phyloP scores from a whole-genome alignment of 1,140 invertebrate genomes.

The Drosophila nebulosa region DNA sequence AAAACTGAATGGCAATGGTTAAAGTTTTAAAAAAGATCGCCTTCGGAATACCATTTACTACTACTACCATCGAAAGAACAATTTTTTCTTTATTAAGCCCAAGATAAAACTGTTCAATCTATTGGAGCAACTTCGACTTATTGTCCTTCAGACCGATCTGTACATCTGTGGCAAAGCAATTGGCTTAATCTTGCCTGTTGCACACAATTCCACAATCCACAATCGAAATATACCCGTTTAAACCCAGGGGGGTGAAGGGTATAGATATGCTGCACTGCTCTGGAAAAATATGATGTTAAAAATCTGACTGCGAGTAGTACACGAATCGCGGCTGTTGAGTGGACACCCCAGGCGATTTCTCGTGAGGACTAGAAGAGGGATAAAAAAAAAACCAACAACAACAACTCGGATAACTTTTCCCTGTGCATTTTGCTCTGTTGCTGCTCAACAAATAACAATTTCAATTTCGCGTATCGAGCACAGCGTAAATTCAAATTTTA shows the following conservation, averaged over 20 bases:
- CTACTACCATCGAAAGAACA: too few relatives aligned
- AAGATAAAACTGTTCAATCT: too few relatives aligned
- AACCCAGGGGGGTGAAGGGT: background rate
- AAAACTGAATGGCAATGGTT: background rate
- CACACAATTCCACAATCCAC: background rate
- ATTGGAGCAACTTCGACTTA: too few relatives aligned
- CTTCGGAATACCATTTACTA: background rate
- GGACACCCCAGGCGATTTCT: constrained; percentile 18
- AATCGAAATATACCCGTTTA: background rate
- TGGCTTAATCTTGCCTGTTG: background rate
- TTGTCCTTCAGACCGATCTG: too few relatives aligned
- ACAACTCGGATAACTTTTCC: constrained; percentile 21
- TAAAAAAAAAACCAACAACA: background rate
- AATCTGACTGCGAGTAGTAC: constrained; percentile 37
- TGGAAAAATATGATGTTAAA: constrained; percentile 34
- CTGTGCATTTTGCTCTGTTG: constrained; percentile 8
- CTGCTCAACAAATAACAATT: constrained; percentile 71
- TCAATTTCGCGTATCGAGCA: constrained; percentile 68
- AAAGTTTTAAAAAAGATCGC: background rate
- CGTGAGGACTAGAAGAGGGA: background rate
- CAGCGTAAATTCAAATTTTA: constrained; percentile 74
- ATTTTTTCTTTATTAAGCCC: too few relatives aligned
- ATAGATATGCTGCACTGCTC: constrained; percentile 13
- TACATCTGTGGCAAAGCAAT: too few relatives aligned
- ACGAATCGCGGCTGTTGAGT: constrained; percentile 41